phyloP scores from a whole-genome alignment of 2,797 vertebrate genomes.

The Etheostoma perlongum region DNA sequence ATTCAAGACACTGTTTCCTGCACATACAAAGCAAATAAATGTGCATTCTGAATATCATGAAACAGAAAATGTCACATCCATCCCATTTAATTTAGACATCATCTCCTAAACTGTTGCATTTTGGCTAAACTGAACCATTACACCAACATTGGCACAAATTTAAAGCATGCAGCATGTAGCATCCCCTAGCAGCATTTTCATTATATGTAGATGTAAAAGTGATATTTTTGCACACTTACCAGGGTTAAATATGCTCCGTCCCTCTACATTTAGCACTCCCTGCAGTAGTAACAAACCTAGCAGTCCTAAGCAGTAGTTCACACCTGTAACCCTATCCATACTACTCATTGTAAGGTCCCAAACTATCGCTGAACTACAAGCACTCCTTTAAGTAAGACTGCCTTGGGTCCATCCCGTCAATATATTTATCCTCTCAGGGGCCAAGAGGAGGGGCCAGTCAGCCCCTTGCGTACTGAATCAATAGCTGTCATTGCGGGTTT shows the following conservation, averaged over 20 bases:
- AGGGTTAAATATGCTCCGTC: conserved; percentile 72
- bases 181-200: conserved; percentile 3
- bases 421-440: conserved; percentile 78
- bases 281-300: conserved; percentile 78
- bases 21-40: conserved; percentile 25
- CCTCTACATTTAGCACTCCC: conserved; percentile 70
- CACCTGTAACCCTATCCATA: conserved; percentile 76
- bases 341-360: conserved; percentile 48
- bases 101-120: conserved; percentile 9
- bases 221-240: conserved; percentile 67
- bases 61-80: background rate
- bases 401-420: conserved; percentile 54
- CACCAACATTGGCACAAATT: background rate
- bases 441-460: conserved; percentile 67
- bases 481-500: conserved; percentile 64
- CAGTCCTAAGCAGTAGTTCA: conserved; percentile 75
- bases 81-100: background rate
- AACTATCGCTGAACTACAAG: conserved; percentile 38
- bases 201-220: background rate
- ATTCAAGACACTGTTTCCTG: conserved; percentile 77
- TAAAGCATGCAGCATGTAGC: background rate
- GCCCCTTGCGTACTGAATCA: conserved; percentile 70
- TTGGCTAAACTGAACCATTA: background rate
- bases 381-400: conserved; percentile 50
- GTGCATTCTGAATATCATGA: background rate